Evolutionary conservation across 2,113 vertebrate genomes (phyloP), one percentile per base, ranked within the genome.

Genomic region (Neofelis nebulosa): DNA sequence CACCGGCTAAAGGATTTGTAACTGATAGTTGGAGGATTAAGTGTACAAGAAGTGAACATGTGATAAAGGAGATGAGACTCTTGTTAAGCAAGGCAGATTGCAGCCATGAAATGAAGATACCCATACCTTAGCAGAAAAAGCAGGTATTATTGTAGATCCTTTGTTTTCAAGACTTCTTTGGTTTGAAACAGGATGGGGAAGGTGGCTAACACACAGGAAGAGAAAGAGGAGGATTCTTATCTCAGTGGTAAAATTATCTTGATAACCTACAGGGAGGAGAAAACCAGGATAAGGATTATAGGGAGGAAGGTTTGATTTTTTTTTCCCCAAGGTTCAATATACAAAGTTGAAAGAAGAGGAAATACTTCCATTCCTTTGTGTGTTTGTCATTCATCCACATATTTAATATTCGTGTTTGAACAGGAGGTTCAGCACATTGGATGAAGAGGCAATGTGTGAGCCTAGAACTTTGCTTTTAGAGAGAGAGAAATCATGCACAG

Each of bases 161-260:
- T 91, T 83, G 57, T 92, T 96, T 96, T 80, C 96, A 94, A 82
- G 89, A 86, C 55, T 50, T 76, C 71, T 91, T 89, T 94, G 61
- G 63, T 88, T 85, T 96, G 92, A 61, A 90, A 94, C 79, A 87
- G 94, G 81, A 86, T 79, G 78, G 65, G 61, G 89, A 97, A 95
- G n/a, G 88, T 80, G 61, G 79, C 66, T 89, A 83, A 83, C 52
- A 63, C 38, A 61, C 76, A 85, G 73, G 95, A 96, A 96, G 83
- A 94, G 84, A 96, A 97, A 95, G 57, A 89, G 74, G 48, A 92
- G 36, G 86, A 92, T 31, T 81, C 83, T 96, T 98, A 97, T 91
- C 92, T 96, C 65, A 15, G n/a, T 71, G 95, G 21, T 92, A 66
- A 92, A 95, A 76, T 82, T 52, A 55, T 94, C 29, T 78, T 93